Conservation (phyloP, 2,888 invertebrate species). For the Caenorhabditis imperialis region DNA sequence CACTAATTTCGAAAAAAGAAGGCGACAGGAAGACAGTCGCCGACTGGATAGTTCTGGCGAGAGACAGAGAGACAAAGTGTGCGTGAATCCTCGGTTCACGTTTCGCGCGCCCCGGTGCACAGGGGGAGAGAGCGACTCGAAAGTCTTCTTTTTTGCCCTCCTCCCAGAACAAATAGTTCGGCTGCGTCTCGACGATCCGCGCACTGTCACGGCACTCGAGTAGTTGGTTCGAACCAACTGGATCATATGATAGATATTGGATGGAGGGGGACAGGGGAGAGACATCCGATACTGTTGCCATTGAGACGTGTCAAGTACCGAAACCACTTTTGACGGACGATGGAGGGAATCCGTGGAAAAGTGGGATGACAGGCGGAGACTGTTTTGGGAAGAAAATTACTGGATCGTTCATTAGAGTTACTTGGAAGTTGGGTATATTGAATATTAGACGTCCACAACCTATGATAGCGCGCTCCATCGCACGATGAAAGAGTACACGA, state of each 20-base stretch:
- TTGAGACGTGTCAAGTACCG: conserved; percentile 44
- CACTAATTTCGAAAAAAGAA: conserved; percentile 2
- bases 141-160: conserved; percentile 38
- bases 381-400: too few relatives aligned
- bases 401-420: too few relatives aligned
- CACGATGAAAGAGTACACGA: too few relatives aligned
- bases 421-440: too few relatives aligned
- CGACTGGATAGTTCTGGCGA: conserved; percentile 1
- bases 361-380: too few relatives aligned
- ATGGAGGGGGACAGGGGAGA: conserved; percentile 3
- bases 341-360: not conserved
- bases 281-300: conserved; percentile 48
- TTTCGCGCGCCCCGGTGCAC: conserved; percentile 40
- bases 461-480: too few relatives aligned
- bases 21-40: conserved; percentile 42
- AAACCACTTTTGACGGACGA: conserved; percentile 32
- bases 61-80: too few relatives aligned
- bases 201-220: conserved; percentile 28
- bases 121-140: conserved; percentile 10
- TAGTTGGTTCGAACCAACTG: conserved; percentile 56
- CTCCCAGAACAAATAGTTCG: conserved; percentile 30
- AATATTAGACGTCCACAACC: too few relatives aligned
- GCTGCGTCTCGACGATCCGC: conserved; percentile 31
- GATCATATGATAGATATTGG: conserved; percentile 55
- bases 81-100: conserved; percentile 55